Evolutionary conservation across 2,888 invertebrate species (phyloP).

Genomic region (Archips xylosteana): DNA sequence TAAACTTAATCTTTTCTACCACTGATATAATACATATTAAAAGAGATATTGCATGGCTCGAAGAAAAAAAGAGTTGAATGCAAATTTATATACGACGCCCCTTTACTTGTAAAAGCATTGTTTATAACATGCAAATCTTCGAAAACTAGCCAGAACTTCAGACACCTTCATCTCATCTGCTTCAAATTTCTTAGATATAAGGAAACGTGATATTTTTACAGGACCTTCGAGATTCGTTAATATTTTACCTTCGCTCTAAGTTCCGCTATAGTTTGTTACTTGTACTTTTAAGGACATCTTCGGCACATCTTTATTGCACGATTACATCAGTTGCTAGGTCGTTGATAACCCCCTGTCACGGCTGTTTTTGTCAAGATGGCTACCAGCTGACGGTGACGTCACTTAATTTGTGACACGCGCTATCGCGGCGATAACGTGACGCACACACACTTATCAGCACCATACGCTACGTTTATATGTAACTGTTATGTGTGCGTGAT

Average conservation of each 20-base stretch:
- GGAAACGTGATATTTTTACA: too few relatives aligned
- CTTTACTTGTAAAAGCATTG: too few relatives aligned
- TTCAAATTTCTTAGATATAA: too few relatives aligned
- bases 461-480: conserved; percentile 27
- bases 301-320: background rate
- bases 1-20: too few relatives aligned
- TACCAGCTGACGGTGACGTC: conserved; percentile 61
- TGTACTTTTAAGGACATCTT: background rate
- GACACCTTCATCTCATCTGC: too few relatives aligned
- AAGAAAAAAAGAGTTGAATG: conserved; percentile 7
- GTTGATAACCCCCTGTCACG: conserved; percentile 32
- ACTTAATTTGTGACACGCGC: conserved; percentile 49
- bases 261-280: too few relatives aligned
- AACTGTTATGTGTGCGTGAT: conserved; percentile 29
- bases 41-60: conserved; percentile 19
- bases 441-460: conserved; percentile 44
- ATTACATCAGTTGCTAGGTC: conserved; percentile 23
- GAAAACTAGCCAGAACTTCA: too few relatives aligned
- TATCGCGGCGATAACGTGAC: conserved; percentile 48
- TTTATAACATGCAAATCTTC: too few relatives aligned
- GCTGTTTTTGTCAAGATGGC: conserved; percentile 39
- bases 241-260: too few relatives aligned
- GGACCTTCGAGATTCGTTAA: too few relatives aligned
- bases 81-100: background rate
- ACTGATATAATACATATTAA: too few relatives aligned